Conservation (phyloP, 2,888 invertebrate genomes). For the Suillia variegata region DNA sequence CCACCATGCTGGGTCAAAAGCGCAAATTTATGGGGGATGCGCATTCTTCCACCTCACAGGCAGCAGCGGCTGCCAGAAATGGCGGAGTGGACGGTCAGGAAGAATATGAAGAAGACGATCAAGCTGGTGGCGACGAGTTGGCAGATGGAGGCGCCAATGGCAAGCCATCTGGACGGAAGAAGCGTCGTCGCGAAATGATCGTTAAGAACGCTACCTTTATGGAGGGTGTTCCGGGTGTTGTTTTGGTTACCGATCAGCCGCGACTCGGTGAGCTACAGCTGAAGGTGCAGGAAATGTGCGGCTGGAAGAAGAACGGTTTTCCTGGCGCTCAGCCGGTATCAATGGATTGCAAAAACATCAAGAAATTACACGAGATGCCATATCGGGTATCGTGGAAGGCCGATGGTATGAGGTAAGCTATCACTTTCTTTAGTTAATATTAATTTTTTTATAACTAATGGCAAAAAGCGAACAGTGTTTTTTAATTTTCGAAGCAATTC, state of each 20-base stretch:
- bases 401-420: slow-evolving; percentile 85
- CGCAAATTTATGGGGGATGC: slow-evolving; percentile 39
- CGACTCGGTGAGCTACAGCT: slow-evolving; percentile 71
- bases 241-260: slow-evolving; percentile 70
- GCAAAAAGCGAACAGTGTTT: no score
- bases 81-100: slow-evolving; percentile 26
- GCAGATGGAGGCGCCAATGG: slow-evolving; percentile 20
- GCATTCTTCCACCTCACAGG: slow-evolving; percentile 34
- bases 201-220: slow-evolving; percentile 78
- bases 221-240: slow-evolving; percentile 83
- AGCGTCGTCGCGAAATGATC: slow-evolving; percentile 63
- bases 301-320: slow-evolving; percentile 81
- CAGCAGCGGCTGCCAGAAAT: slow-evolving; percentile 31
- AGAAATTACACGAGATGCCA: slow-evolving; percentile 75
- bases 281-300: slow-evolving; percentile 79
- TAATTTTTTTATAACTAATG: no score
- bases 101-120: slow-evolving; percentile 33
- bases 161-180: slow-evolving; percentile 55
- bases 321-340: slow-evolving; percentile 98
- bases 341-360: slow-evolving; percentile 85
- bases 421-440: no score
- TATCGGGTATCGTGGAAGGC: slow-evolving; percentile 99
- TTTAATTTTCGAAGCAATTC: no score
- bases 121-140: slow-evolving; percentile 22
- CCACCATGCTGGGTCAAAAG: slow-evolving; percentile 30